phyloP scores from a whole-genome alignment of 2,888 invertebrate genomes.

The Euplagia quadripunctaria region DNA sequence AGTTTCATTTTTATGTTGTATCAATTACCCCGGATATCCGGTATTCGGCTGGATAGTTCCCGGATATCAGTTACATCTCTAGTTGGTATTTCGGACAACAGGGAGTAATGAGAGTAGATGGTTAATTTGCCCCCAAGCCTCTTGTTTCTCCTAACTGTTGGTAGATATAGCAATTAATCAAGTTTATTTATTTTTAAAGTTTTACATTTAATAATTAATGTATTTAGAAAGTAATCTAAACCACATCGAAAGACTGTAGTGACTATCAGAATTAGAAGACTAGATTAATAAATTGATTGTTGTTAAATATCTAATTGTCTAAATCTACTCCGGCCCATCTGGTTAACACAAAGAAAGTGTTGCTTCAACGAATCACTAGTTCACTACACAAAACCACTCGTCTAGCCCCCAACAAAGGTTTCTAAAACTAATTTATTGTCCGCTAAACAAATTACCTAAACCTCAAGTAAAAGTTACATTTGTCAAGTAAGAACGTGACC shows the following conservation, averaged over 20 bases:
- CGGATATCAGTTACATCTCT: too few relatives aligned
- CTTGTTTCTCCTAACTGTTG: neutral
- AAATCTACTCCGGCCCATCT: neutral
- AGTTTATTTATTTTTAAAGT: neutral
- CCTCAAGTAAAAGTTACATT: slow-evolving; percentile 41
- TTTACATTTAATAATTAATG: neutral
- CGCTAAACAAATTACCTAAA: slow-evolving; percentile 35
- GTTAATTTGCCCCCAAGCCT: neutral
- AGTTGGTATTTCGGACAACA: neutral
- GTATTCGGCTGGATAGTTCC: too few relatives aligned
- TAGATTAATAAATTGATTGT: too few relatives aligned
- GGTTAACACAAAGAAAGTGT: neutral
- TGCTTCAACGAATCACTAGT: neutral
- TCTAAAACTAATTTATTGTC: slow-evolving; percentile 15
- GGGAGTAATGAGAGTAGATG: neutral
- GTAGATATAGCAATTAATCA: neutral
- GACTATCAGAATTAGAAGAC: too few relatives aligned
- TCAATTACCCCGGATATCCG: too few relatives aligned
- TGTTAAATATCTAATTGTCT: too few relatives aligned
- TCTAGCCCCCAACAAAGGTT: neutral
- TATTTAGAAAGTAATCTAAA: neutral
- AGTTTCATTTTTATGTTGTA: too few relatives aligned
- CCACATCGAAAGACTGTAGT: neutral
- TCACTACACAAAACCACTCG: neutral
- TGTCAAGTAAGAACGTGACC: slow-evolving; percentile 59